These are phyloP conservation scores for Anabacerthia variegaticeps DNA, from an alignment of 2,797 vertebrate genomes.

Conservation along the genomic window DNA sequence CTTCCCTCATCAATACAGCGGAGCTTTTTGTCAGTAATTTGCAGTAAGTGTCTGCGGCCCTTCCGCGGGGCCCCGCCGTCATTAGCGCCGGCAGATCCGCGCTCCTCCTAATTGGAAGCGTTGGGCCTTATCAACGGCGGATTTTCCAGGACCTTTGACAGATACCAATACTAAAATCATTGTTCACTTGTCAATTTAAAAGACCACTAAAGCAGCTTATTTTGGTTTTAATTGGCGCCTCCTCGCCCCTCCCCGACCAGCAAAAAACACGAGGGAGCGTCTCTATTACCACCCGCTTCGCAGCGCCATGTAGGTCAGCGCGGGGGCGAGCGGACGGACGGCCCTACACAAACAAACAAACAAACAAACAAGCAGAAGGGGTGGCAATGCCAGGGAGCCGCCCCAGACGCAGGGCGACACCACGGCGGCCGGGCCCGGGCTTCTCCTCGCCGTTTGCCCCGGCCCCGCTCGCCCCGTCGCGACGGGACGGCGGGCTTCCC, in stretches of 20 bases:
- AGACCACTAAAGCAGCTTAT: slow-evolving; percentile 97
- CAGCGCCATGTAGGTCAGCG: slow-evolving; percentile 73
- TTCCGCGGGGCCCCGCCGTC: slow-evolving; percentile 94
- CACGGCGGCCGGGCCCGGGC: not conserved
- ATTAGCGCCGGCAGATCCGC: slow-evolving; percentile 93
- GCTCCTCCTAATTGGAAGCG: slow-evolving; percentile 97
- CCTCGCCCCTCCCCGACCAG: slow-evolving; percentile 78
- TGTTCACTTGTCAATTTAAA: slow-evolving; percentile 99
- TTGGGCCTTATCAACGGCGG: slow-evolving; percentile 99
- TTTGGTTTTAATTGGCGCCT: slow-evolving; percentile 97
- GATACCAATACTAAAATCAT: slow-evolving; percentile 99
- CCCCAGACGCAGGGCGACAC: not conserved
- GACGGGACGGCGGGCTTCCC: slow-evolving; percentile 34
- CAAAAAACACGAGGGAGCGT: slow-evolving; percentile 46
- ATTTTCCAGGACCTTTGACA: slow-evolving; percentile 99
- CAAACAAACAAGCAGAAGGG: not conserved
- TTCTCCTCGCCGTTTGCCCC: not conserved
- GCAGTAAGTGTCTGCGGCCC: slow-evolving; percentile 94
- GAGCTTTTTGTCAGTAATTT: slow-evolving; percentile 99
- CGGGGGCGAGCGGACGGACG: slow-evolving; percentile 22
- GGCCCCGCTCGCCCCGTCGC: not conserved
- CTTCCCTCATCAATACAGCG: slow-evolving; percentile 91
- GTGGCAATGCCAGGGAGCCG: not conserved
- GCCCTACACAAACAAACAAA: slow-evolving; percentile 65
- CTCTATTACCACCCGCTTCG: slow-evolving; percentile 18